A percentile compares a stretch with the other conserved stretches of the same genome.
These are phyloP conservation scores for Halcyon leucocephala DNA, from an alignment of 2,797 vertebrate species.

Conservation along the genomic window DNA sequence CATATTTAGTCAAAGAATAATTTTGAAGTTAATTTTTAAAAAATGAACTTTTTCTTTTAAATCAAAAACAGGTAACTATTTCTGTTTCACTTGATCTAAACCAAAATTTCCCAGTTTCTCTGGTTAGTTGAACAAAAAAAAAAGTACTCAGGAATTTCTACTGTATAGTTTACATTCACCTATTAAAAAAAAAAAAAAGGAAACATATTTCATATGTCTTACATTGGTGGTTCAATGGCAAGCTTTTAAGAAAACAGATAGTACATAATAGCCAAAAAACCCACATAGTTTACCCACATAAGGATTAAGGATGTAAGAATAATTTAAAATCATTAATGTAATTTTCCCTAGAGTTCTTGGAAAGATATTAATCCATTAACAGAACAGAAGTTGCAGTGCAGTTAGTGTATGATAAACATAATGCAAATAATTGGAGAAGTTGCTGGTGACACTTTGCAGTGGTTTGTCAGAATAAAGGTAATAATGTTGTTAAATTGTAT, in stretches of 20 bases:
- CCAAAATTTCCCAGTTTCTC: neutral
- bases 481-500: neutral
- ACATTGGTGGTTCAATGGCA: neutral
- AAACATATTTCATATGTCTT: neutral
- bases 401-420: neutral
- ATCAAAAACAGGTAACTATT: neutral
- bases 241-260: neutral
- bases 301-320: neutral
- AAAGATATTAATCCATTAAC: neutral
- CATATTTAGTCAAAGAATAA: neutral
- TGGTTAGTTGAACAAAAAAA: neutral
- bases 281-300: neutral
- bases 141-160: neutral
- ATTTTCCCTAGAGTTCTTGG: neutral
- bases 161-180: neutral
- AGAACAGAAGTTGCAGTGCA: neutral
- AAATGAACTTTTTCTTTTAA: too few relatives aligned
- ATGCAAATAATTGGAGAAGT: neutral
- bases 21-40: neutral
- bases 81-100: neutral
- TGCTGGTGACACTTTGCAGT: neutral
- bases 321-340: neutral
- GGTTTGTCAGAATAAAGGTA: neutral
- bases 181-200: neutral
- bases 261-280: neutral